phyloP scores from a whole-genome alignment of 2,888 invertebrate species.

The Choreutis nemorana region DNA sequence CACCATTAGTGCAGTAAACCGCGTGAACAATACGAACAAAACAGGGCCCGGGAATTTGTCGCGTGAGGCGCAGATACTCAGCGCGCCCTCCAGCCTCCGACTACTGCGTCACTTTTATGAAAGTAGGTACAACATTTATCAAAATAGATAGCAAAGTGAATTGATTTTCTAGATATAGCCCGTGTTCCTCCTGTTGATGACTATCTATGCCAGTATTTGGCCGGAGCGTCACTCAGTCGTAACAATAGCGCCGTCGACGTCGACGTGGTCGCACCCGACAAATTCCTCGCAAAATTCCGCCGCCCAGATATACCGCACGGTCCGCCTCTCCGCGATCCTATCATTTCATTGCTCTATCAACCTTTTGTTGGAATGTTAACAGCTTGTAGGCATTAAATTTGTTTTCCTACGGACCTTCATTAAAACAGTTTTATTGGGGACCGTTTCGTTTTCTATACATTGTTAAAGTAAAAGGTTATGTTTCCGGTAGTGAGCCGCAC shows the following conservation, averaged over 20 bases:
- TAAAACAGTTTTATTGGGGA: slow-evolving; percentile 3
- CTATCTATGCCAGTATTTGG: neutral
- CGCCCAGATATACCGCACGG: slow-evolving; percentile 10
- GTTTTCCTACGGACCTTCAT: slow-evolving; percentile 1
- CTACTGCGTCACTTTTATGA: slow-evolving; percentile 2
- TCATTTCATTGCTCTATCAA: slow-evolving; percentile 18
- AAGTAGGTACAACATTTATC: slow-evolving; percentile 2
- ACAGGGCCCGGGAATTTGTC: slow-evolving; percentile 41
- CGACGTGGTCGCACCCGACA: slow-evolving; percentile 13
- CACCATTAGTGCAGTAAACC: slow-evolving; percentile 47
- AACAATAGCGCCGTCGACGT: too few species aligned
- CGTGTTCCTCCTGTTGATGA: slow-evolving; percentile 4
- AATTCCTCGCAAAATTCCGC: slow-evolving; percentile 22
- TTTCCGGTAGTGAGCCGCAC: slow-evolving; percentile 5
- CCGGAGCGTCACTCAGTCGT: slow-evolving; percentile 4
- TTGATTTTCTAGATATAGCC: slow-evolving; percentile 3
- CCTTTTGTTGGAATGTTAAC: slow-evolving; percentile 3
- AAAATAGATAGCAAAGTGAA: slow-evolving; percentile 4
- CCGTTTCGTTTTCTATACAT: slow-evolving; percentile 1
- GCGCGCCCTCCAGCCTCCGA: slow-evolving; percentile 3
- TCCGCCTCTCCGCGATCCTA: slow-evolving; percentile 18
- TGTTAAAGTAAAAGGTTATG: slow-evolving; percentile 4
- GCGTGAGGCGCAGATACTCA: slow-evolving; percentile 23
- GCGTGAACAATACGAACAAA: slow-evolving; percentile 42
- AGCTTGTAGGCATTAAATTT: slow-evolving; percentile 5